These are phyloP conservation scores for Montipora cactus DNA, from an alignment of 64 coral and sea anemone species.

Conservation along the genomic window DNA sequence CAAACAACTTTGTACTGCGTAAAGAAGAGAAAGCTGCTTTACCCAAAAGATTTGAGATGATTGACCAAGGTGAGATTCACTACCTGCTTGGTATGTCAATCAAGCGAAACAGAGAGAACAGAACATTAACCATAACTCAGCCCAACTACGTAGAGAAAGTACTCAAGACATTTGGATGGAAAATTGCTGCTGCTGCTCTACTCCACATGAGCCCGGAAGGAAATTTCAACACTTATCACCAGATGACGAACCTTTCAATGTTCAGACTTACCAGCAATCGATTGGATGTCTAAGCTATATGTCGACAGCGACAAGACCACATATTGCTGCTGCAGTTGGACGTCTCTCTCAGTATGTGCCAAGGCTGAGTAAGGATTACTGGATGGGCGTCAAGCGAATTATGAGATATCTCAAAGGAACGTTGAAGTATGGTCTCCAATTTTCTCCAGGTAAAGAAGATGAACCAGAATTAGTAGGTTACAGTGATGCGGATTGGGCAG, in stretches of 20 bases:
- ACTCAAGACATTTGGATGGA: constrained; percentile 53
- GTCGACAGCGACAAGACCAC: constrained; percentile 53
- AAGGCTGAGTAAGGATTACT: not conserved
- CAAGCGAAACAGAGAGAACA: constrained; percentile 31
- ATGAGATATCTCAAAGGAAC: constrained; percentile 27
- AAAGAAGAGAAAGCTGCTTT: too few relatives aligned
- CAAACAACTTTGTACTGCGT: too few relatives aligned
- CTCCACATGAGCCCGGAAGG: not conserved
- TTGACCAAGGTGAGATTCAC: too few relatives aligned
- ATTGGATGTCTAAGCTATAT: not conserved
- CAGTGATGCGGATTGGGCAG: not conserved
- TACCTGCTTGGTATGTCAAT: constrained; percentile 3
- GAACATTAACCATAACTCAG: constrained; percentile 45
- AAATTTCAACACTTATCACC: not conserved
- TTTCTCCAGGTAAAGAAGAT: not conserved
- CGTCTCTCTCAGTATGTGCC: constrained; percentile 15
- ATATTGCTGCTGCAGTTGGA: constrained; percentile 45
- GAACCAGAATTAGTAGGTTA: not conserved
- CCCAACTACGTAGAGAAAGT: constrained; percentile 23
- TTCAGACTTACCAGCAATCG: not conserved
- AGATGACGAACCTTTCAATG: not conserved
- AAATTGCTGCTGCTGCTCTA: constrained; percentile 21
- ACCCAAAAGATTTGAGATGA: too few relatives aligned
- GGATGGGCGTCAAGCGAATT: constrained; percentile 32
- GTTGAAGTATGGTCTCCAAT: constrained; percentile 27